phyloP scores from a whole-genome alignment of 2,888 invertebrate species.

The Mesochorus sp. region DNA sequence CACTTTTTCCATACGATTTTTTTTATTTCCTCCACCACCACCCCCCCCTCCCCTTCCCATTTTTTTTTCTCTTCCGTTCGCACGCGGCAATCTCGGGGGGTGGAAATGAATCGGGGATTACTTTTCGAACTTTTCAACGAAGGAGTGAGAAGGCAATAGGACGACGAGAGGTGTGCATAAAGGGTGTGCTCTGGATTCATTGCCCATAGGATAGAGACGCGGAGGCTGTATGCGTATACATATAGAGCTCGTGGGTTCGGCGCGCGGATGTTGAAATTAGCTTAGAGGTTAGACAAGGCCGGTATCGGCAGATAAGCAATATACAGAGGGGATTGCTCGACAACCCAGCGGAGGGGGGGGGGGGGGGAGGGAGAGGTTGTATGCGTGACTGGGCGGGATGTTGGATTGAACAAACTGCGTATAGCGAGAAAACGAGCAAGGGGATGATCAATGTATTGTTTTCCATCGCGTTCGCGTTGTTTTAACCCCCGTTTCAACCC shows the following conservation, averaged over 20 bases:
- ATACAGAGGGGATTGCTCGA: neutral
- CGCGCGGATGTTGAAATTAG: conserved; percentile 69
- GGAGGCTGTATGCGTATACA: too few species aligned
- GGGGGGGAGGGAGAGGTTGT: too few species aligned
- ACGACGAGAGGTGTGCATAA: conserved; percentile 6
- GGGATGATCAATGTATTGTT: conserved; percentile 48
- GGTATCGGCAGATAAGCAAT: conserved; percentile 70
- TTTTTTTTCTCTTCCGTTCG: conserved; percentile 6
- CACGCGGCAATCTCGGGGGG: conserved; percentile 53
- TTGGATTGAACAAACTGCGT: conserved; percentile 5
- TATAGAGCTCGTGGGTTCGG: conserved; percentile 3
- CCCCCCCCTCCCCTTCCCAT: too few species aligned
- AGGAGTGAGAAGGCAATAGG: neutral
- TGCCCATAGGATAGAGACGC: neutral
- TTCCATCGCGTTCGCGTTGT: conserved; percentile 31
- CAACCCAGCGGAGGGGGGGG: neutral
- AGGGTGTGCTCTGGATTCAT: conserved; percentile 18
- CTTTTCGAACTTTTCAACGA: conserved; percentile 70
- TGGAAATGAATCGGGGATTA: conserved; percentile 73
- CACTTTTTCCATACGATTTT: neutral
- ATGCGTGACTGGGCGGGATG: conserved; percentile 30
- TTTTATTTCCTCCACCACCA: too few species aligned
- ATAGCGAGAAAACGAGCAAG: neutral
- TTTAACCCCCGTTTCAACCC: neutral
- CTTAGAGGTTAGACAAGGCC: conserved; percentile 68